Conservation (phyloP, 2,113 vertebrate species). For the Nothoprocta pentlandii region DNA sequence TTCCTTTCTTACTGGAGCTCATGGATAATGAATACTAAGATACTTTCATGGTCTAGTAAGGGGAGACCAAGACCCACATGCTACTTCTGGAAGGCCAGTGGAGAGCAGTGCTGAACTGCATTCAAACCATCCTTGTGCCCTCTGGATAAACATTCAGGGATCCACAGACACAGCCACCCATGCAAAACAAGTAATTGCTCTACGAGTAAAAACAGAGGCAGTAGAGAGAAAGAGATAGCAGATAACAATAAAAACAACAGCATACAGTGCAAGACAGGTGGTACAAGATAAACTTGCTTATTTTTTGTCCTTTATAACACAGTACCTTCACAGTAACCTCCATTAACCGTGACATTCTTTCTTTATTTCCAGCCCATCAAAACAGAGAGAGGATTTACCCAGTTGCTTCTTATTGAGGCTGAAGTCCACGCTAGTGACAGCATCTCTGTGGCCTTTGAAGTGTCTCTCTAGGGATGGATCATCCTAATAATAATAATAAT, state of each 20-base stretch:
- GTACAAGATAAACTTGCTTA: not conserved
- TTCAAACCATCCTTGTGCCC: not conserved
- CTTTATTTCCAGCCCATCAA: not conserved
- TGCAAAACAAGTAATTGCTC: not conserved
- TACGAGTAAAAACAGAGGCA: not conserved
- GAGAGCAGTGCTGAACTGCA: not conserved
- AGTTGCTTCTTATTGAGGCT: conserved; percentile 90
- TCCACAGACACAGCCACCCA: not conserved
- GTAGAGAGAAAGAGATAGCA: not conserved
- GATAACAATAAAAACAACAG: not conserved
- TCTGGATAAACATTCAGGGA: not conserved
- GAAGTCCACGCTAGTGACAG: conserved; percentile 91
- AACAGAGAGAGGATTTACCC: conserved; percentile 77
- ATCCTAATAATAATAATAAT: conserved; percentile 80
- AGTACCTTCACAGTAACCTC: not conserved
- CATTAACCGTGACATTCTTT: not conserved
- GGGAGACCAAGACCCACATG: not conserved
- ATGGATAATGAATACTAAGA: not conserved
- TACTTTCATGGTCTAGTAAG: not conserved
- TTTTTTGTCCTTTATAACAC: not conserved
- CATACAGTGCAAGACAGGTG: not conserved
- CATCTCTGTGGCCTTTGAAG: conserved; percentile 94
- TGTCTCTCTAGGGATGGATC: conserved; percentile 91
- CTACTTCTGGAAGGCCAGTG: not conserved
- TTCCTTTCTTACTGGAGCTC: not conserved